Evolutionary conservation across 2,797 vertebrate genomes (phyloP).

Genomic region (Bryconaethiops microstoma): DNA sequence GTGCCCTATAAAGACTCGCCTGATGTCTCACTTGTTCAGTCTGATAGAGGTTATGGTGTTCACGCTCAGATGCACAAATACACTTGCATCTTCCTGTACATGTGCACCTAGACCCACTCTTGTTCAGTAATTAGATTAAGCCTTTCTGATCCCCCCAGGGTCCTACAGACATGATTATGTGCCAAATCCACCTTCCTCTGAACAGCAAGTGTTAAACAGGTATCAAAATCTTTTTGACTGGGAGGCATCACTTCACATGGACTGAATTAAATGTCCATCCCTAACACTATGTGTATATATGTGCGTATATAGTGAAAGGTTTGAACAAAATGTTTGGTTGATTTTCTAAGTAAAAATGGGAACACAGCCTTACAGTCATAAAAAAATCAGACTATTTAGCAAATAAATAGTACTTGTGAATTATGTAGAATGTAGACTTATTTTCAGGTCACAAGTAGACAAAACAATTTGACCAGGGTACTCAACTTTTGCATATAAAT

Average conservation of each 20-base stretch:
- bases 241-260: not conserved
- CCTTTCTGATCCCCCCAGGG: conserved; percentile 18
- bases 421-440: too few species aligned
- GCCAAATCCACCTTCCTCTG: conserved; percentile 13
- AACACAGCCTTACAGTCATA: too few species aligned
- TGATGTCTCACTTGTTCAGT: not conserved
- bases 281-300: not conserved
- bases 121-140: conserved; percentile 46
- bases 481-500: too few species aligned
- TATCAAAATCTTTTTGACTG: too few species aligned
- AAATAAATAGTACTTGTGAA: too few species aligned
- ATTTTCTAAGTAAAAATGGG: too few species aligned
- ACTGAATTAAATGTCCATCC: too few species aligned
- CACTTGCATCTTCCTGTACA: not conserved
- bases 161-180: conserved; percentile 33
- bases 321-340: too few species aligned
- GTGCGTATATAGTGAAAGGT: not conserved
- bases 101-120: not conserved
- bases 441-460: too few species aligned
- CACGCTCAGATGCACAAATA: not conserved
- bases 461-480: too few species aligned
- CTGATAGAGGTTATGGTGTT: conserved; percentile 20
- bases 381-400: too few species aligned
- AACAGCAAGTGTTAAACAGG: conserved; percentile 15
- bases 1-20: too few species aligned